A percentile compares a stretch with the other conserved stretches of the same genome.
phyloP scores from a whole-genome alignment of 2,113 vertebrate genomes.

The Chlorodrepanis virens region DNA sequence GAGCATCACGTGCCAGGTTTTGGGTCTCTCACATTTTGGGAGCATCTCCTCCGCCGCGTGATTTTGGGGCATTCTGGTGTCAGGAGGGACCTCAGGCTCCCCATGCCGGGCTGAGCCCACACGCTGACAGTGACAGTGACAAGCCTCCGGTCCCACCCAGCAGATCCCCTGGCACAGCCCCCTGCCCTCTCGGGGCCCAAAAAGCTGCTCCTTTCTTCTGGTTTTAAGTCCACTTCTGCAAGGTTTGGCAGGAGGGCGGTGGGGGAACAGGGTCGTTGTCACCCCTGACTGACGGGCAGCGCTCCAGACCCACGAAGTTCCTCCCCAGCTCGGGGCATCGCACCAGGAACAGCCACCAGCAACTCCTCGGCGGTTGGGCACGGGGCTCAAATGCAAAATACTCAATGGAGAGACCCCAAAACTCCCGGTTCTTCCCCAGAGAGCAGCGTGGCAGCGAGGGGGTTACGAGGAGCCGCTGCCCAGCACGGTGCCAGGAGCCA shows the following conservation, averaged over 20 bases:
- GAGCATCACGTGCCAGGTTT: rapidly evolving
- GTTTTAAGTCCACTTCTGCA: background rate
- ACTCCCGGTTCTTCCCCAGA: rapidly evolving
- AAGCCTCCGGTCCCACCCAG: background rate
- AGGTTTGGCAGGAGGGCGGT: rapidly evolving
- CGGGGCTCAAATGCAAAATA: background rate
- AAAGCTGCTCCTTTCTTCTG: rapidly evolving
- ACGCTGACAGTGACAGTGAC: rapidly evolving
- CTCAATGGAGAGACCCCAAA: background rate
- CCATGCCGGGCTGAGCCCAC: rapidly evolving
- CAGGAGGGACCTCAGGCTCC: too few relatives aligned
- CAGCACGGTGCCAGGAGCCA: conserved; percentile 49
- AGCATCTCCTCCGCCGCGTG: rapidly evolving
- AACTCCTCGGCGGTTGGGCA: rapidly evolving
- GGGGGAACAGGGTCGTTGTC: background rate
- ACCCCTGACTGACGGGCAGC: background rate
- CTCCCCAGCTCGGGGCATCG: rapidly evolving
- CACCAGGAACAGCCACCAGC: rapidly evolving
- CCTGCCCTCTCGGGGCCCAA: too few relatives aligned
- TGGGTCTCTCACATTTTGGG: background rate
- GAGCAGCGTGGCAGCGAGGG: background rate
- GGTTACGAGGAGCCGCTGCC: conserved; percentile 22
- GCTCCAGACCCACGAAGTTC: background rate
- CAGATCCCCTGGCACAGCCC: rapidly evolving
- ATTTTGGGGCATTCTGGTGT: background rate